A percentile compares a stretch with the other conserved stretches of the same genome.
Conservation (phyloP, 2,113 vertebrate species). For the Hippocampus zosterae region DNA sequence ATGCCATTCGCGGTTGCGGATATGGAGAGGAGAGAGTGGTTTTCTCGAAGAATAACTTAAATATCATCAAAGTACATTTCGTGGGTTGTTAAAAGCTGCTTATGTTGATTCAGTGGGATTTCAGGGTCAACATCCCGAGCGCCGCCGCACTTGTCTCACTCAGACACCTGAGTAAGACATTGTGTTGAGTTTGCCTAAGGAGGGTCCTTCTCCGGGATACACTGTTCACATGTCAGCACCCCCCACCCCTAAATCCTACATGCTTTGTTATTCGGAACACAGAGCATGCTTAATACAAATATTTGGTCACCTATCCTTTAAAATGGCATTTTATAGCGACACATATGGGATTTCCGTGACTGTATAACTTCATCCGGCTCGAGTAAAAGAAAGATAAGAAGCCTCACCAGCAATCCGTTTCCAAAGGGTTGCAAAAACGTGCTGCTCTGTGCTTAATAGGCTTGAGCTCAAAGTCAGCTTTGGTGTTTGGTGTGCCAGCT, state of each 20-base stretch:
- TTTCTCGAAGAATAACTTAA: background rate
- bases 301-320: background rate
- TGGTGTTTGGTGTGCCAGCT: conserved; percentile 40
- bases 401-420: conserved; percentile 36
- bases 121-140: conserved; percentile 14
- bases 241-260: too few species aligned
- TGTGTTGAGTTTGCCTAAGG: conserved; percentile 55
- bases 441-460: background rate
- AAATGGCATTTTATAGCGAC: conserved; percentile 12
- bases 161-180: conserved; percentile 27
- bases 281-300: background rate
- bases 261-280: background rate
- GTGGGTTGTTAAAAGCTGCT: background rate
- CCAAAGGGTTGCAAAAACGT: conserved; percentile 13
- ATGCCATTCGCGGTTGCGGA: conserved; percentile 21
- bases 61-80: background rate
- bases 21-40: background rate
- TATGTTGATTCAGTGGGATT: background rate
- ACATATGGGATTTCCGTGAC: conserved; percentile 48
- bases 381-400: background rate
- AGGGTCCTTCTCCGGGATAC: conserved; percentile 18
- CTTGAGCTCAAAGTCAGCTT: background rate
- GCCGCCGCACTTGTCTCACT: conserved; percentile 23
- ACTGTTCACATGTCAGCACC: background rate
- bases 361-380: conserved; percentile 26